Evolutionary conservation across 2,888 invertebrate species (phyloP), one percentile per base, ranked within the genome.

Genomic region (Orthosia gothica): DNA sequence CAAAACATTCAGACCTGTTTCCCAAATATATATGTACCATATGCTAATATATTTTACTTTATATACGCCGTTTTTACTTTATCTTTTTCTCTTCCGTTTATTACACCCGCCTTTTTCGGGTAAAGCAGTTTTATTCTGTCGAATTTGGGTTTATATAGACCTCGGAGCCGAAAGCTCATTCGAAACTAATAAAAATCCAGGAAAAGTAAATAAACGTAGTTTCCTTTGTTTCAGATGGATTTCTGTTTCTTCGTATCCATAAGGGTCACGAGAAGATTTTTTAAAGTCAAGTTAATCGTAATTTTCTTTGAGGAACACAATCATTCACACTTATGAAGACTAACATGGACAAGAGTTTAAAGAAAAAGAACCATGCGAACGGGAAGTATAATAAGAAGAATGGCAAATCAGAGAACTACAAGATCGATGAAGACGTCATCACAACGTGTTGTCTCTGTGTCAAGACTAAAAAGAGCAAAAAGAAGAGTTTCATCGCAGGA

Each of bases 401-500:
- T 85, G 93, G 93, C 0, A 96, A 96, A 89, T 87, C 91, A 2
- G 96, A 95, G 16, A 92, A 86, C 71, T 95, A 96, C 75, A 91
- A 91, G 81, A 84, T 87, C 16, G 94, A 94, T 50, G 96, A 96
- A 23, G 96, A 96, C 63, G 90, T 93, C 69, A 91, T 93, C 50
- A 95, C 95, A 12, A 96, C 95, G 0, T 97, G 97, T 81, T 97
- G 97, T 85, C 93, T 97, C 78, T 97, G 97, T 80, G 91, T 97
- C 75, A 96, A 95, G 90, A 96, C 96, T 18, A 96, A 95, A 83
- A 96, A 94, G 78, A 95, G 94, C 79, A 95, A 96, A 81, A 96
- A 96, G 88, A 96, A 96, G 80, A 95, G 94, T 75, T 89, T 97
- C 2, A 92, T 96, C 23, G 97, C 98, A 45, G 98, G 98, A 16